Base-by-base conservation (phyloP, 2,888 invertebrate species). In the Drosophila niveifrons region DNA sequence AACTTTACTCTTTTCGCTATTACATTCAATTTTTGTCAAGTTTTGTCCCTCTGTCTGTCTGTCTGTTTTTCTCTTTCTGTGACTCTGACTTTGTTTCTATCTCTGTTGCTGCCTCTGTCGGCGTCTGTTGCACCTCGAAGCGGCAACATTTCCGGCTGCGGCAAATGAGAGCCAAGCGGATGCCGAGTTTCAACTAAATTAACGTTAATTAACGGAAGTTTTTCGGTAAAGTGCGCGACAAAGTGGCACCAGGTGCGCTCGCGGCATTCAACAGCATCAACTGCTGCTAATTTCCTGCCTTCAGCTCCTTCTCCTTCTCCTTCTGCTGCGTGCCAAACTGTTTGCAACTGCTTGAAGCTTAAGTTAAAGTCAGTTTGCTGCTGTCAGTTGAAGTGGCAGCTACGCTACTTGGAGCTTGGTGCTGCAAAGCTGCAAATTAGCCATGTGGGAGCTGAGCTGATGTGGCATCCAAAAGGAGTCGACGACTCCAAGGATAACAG, bases 171-270 rank as follows among this genome's bases (percentile, higher is more conserved):
- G 58, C 36, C 9, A 6, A 64, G 31, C 86, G 80, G 88, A 86
- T 64, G 88, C 71, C 67, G 73, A 80, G 81, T 75, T 88, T 80
- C 86, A 76, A 88, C 80, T 86, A 88, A 86, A 83, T 86, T 86
- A 86, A 88, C 88, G 85, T 86, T 86, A 86, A 86, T 86, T 86
- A 86, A 86, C 88, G 85, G 88, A 86, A 86, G 86, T 83, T 86
- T 78, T 78, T 70, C 71, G 74, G 71, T 72, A 74, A 78, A 73
- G 63, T 67, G 78, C 63, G 65, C 72, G 65, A 61, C 69, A 78
- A 73, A 75, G 79, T 72, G 76, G 66, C 72, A 66, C 62, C 72
- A 76, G 73, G 59, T 75, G 78, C 70, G 71, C 73, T 66, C 10
- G 29, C 39, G 10, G 36, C 36, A 34, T 17, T 36, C 71, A 61